Evolutionary conservation across 2,888 invertebrate genomes (phyloP).

Genomic region (Brenthis ino): DNA sequence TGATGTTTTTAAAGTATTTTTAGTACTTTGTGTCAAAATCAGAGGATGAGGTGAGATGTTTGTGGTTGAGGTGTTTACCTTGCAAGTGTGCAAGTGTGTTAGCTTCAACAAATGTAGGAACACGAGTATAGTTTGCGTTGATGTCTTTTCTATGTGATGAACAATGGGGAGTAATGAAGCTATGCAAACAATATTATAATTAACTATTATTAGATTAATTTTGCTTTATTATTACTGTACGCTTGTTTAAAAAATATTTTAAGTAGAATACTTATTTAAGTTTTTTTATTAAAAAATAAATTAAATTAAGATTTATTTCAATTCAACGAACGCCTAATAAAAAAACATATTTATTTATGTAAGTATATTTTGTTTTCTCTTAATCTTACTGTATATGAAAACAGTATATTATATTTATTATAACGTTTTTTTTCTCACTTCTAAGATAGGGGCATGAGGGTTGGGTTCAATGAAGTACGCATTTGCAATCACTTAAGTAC

Average conservation of each 20-base stretch:
- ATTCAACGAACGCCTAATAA: too few relatives aligned
- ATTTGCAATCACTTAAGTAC: too few relatives aligned
- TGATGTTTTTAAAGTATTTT: constrained; percentile 27
- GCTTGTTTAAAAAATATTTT: too few relatives aligned
- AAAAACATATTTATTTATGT: too few relatives aligned
- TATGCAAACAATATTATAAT: not conserved
- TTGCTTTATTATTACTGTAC: too few relatives aligned
- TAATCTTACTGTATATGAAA: not conserved
- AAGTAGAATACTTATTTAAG: too few relatives aligned
- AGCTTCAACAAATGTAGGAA: not conserved
- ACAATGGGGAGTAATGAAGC: constrained; percentile 1
- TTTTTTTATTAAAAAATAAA: too few relatives aligned
- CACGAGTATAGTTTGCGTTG: constrained; percentile 46
- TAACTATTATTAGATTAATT: too few relatives aligned
- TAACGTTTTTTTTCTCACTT: not conserved
- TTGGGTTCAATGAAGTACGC: constrained; percentile 11
- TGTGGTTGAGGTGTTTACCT: constrained; percentile 5
- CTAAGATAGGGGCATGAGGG: not conserved
- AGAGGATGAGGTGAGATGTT: not conserved
- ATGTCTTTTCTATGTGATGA: constrained; percentile 55
- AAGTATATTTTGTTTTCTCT: not conserved
- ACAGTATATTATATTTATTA: not conserved
- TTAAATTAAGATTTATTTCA: too few relatives aligned
- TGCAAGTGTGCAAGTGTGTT: constrained; percentile 29
- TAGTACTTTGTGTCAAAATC: constrained; percentile 6